Evolutionary conservation across 2,113 vertebrate species (phyloP).

Genomic region (Acanthisitta chloris): DNA sequence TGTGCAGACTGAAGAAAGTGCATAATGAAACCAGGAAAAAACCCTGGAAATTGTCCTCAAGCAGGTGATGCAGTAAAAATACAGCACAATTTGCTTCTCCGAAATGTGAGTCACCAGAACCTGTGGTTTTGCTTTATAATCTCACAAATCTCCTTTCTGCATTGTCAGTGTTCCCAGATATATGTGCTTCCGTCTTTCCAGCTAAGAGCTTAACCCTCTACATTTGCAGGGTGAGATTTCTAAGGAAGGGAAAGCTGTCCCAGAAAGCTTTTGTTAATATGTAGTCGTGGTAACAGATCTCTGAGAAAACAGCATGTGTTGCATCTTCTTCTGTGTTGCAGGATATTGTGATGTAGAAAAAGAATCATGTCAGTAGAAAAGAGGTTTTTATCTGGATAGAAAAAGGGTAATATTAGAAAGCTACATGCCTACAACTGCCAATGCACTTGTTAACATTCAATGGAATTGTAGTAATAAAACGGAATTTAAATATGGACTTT

Average conservation of each 20-base stretch:
- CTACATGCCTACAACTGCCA: background rate
- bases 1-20: background rate
- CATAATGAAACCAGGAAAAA: background rate
- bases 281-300: background rate
- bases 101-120: background rate
- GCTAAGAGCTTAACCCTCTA: background rate
- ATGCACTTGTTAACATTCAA: background rate
- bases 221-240: background rate
- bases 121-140: background rate
- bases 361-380: background rate
- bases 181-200: background rate
- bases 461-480: background rate
- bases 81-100: background rate
- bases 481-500: background rate
- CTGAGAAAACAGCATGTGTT: conserved; percentile 11
- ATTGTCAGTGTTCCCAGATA: background rate
- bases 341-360: background rate
- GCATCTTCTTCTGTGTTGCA: background rate
- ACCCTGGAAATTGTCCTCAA: background rate
- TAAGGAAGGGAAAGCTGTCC: background rate
- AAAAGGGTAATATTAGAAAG: background rate
- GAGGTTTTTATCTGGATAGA: background rate
- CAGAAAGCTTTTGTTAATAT: conserved; percentile 21
- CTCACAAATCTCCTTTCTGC: background rate
- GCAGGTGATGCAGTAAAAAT: background rate